phyloP scores from a whole-genome alignment of 2,888 invertebrate species.

The Cephalotes varians region DNA sequence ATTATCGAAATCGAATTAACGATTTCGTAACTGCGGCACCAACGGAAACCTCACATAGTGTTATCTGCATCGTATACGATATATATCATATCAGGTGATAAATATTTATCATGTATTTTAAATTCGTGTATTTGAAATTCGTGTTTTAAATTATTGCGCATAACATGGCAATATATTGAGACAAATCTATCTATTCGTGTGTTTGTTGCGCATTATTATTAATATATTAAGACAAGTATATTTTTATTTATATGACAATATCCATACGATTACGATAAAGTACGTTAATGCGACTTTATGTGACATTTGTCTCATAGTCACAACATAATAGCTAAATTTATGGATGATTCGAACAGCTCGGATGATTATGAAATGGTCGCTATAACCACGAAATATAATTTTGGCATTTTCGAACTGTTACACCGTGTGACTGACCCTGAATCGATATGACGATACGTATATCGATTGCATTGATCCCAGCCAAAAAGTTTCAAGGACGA shows the following conservation, averaged over 20 bases:
- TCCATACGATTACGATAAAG: neutral
- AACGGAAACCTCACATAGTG: neutral
- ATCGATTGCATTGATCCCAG: constrained; percentile 29
- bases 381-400: constrained; percentile 50
- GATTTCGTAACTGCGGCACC: neutral
- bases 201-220: neutral
- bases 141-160: neutral
- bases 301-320: neutral
- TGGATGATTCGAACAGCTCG: neutral
- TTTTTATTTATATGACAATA: neutral
- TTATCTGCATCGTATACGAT: neutral
- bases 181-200: neutral
- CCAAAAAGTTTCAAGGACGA: constrained; percentile 51
- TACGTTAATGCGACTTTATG: neutral
- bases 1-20: constrained; percentile 38
- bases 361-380: constrained; percentile 21
- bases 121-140: neutral
- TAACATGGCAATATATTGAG: neutral
- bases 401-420: neutral
- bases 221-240: neutral
- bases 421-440: constrained; percentile 26
- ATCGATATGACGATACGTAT: constrained; percentile 16
- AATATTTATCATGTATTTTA: neutral
- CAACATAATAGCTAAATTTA: constrained; percentile 18
- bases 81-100: neutral